A percentile compares a stretch with the other conserved stretches of the same genome.
Evolutionary conservation across 1,140 invertebrate species (phyloP).

Genomic region (Ceratosolen fusciceps): DNA sequence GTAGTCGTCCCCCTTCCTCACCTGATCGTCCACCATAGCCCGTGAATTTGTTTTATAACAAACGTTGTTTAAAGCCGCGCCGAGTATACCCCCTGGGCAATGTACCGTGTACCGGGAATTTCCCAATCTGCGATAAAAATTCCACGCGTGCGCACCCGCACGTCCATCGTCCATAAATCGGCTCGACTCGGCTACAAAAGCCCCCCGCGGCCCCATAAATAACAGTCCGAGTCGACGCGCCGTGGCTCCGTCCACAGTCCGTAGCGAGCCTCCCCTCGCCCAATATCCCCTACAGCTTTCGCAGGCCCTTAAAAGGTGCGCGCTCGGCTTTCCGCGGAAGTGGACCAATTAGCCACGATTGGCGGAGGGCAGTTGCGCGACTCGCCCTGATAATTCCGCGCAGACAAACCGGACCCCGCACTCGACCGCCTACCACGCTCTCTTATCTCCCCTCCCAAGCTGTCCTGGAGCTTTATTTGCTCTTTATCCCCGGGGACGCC

Average conservation of each 20-base stretch:
- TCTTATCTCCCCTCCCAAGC: slow-evolving; percentile 50
- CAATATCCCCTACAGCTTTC: neutral
- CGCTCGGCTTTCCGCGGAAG: slow-evolving; percentile 15
- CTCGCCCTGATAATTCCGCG: slow-evolving; percentile 27
- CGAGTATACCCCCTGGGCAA: neutral
- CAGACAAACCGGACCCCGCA: slow-evolving; percentile 35
- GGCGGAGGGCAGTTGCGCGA: slow-evolving; percentile 18
- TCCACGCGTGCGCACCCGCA: neutral
- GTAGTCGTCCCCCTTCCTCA: neutral
- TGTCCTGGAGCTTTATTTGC: neutral
- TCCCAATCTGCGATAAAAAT: slow-evolving; percentile 13
- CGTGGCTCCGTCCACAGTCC: neutral
- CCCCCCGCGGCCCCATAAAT: neutral
- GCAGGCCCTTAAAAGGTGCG: slow-evolving; percentile 23
- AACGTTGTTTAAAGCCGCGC: neutral
- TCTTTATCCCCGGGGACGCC: too few relatives aligned
- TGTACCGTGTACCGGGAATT: neutral
- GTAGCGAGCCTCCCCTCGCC: neutral
- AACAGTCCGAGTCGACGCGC: neutral
- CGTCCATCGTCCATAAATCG: slow-evolving; percentile 10
- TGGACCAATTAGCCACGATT: slow-evolving; percentile 38
- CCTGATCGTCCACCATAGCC: too few relatives aligned
- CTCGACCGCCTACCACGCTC: slow-evolving; percentile 59
- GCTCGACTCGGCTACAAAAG: neutral
- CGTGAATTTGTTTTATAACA: too few relatives aligned